Evolutionary conservation across 2,797 vertebrate genomes (phyloP).

Genomic region (Etheostoma perlongum): DNA sequence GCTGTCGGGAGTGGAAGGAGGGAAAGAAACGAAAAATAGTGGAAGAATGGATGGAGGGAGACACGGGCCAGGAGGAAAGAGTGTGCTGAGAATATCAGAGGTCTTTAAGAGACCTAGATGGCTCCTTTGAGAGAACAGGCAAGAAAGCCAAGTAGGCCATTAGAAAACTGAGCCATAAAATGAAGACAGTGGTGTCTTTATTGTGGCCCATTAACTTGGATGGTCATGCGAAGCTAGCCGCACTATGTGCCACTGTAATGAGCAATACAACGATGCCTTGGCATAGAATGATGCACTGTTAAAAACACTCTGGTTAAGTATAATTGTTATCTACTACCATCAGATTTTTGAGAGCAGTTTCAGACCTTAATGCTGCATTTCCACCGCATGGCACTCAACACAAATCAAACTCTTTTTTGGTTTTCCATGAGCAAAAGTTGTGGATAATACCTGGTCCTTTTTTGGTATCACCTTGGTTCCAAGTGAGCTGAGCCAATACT

Average conservation of each 20-base stretch:
- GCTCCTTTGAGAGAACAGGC: constrained; percentile 77
- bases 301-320: constrained; percentile 69
- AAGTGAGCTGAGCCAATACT: too few relatives aligned
- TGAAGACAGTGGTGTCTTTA: constrained; percentile 83
- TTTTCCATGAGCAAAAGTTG: too few relatives aligned
- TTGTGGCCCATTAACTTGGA: constrained; percentile 83
- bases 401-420: too few relatives aligned
- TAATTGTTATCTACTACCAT: constrained; percentile 66
- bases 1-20: constrained; percentile 60
- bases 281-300: constrained; percentile 73
- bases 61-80: constrained; percentile 71
- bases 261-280: constrained; percentile 73
- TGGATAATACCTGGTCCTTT: too few relatives aligned
- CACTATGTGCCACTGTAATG: constrained; percentile 79
- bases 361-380: constrained; percentile 8
- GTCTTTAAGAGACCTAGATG: constrained; percentile 81
- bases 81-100: constrained; percentile 77
- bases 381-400: too few relatives aligned
- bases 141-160: constrained; percentile 85
- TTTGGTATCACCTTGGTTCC: too few relatives aligned
- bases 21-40: constrained; percentile 31
- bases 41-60: constrained; percentile 68
- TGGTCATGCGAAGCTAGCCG: constrained; percentile 77
- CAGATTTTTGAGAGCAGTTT: constrained; percentile 42
- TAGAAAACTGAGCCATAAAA: constrained; percentile 84